Conservation (phyloP, 2,888 invertebrate genomes). For the Neocrepidodera transversa region DNA sequence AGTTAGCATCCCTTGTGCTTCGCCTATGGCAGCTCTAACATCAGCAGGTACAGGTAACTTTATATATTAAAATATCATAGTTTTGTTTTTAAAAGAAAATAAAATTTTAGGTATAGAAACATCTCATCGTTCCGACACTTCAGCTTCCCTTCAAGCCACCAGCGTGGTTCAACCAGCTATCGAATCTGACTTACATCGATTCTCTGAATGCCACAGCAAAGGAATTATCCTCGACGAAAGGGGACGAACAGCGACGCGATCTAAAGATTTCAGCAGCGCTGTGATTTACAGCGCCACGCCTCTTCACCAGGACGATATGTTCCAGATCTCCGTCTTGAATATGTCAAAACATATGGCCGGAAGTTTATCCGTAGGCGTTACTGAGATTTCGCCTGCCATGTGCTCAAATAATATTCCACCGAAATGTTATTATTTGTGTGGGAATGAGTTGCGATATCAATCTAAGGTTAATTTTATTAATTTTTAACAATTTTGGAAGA, state of each 20-base stretch:
- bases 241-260: conserved; percentile 62
- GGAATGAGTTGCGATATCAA: conserved; percentile 75
- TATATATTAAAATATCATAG: no score
- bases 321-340: conserved; percentile 76
- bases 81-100: no score
- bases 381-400: conserved; percentile 67
- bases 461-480: conserved; percentile 61
- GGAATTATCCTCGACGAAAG: conserved; percentile 74
- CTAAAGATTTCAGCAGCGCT: conserved; percentile 61
- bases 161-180: conserved; percentile 51
- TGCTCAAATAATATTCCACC: conserved; percentile 71
- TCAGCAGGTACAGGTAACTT: conserved; percentile 40
- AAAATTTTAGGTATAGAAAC: conserved; percentile 38
- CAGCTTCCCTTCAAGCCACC: conserved; percentile 55
- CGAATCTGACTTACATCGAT: conserved; percentile 59
- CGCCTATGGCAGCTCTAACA: conserved; percentile 51
- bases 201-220: conserved; percentile 72
- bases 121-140: conserved; percentile 55
- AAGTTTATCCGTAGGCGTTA: conserved; percentile 77
- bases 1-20: conserved; percentile 66
- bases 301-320: conserved; percentile 77
- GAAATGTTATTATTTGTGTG: conserved; percentile 74
- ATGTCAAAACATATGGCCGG: conserved; percentile 73
- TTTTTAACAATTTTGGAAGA: no score
- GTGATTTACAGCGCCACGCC: conserved; percentile 77